Conservation (phyloP, 2,113 vertebrate genomes). For the Chloroceryle aenea region DNA sequence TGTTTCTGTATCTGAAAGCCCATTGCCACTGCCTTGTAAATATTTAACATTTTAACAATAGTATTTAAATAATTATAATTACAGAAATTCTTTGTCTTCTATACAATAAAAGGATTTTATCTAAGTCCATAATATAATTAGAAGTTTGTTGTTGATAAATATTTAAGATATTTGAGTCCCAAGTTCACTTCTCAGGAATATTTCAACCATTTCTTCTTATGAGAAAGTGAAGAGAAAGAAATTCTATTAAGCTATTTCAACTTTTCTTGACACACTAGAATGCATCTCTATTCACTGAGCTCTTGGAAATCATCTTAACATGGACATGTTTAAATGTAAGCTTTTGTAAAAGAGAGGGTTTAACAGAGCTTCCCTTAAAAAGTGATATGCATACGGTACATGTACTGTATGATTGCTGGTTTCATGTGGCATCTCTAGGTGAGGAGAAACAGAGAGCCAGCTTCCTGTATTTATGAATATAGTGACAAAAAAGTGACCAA, state of each 20-base stretch:
- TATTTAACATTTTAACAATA: not conserved
- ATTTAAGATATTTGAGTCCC: not conserved
- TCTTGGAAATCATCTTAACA: not conserved
- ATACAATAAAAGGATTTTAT: not conserved
- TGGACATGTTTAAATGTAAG: not conserved
- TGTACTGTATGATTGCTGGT: not conserved
- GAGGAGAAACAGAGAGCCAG: not conserved
- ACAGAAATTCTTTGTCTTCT: not conserved
- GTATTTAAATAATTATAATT: not conserved
- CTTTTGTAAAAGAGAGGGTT: not conserved
- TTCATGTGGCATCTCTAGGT: not conserved
- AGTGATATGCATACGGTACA: not conserved
- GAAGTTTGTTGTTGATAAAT: not conserved
- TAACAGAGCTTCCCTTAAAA: not conserved
- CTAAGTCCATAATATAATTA: not conserved
- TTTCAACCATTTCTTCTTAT: not conserved
- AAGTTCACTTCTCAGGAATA: not conserved
- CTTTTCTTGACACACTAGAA: not conserved
- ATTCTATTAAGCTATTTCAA: not conserved
- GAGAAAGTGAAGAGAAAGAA: not conserved
- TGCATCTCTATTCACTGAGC: not conserved
- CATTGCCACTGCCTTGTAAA: not conserved
- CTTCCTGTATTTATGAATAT: not conserved
- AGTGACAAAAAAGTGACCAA: not conserved
- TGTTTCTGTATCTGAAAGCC: not conserved